Base-by-base conservation (phyloP, 2,113 vertebrate species). In the Miniopterus natalensis region DNA sequence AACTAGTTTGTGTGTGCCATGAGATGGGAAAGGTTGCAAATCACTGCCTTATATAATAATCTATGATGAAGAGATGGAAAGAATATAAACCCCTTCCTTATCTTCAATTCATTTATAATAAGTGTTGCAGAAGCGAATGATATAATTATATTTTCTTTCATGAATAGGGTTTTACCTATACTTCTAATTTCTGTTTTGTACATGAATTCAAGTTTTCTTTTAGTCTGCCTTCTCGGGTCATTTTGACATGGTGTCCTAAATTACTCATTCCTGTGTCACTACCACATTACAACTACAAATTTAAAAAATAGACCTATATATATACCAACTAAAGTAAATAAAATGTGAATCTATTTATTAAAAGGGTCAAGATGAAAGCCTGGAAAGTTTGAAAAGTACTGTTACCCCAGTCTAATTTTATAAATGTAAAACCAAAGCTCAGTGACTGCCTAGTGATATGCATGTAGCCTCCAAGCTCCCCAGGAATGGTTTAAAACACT, bases 151-250 rank as follows among this genome's bases (percentile, higher is more conserved):
- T 61, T 84, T 75, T 77, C 63, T 92, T 88, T 95, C 59, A 29
- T 31, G 40, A 88, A 27, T 51, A 61, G 1, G 23, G 2, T 61
- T 77, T 14, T n/a, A 18, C 49, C 53, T 63, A 2, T 20, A 84
- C 29, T 83, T 92, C 53, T 53, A 59, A 92, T 53, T 61, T 90
- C 49, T 80, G 21, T 55, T 94, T 88, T 89, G 17, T n/a, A 87
- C 0, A 15, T 59, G 49, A 79, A 83, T 5, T 83, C 21, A 61
- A 31, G 27, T 77, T 55, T 87, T 47, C 49, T 53, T 78, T 87
- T 15, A 85, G 47, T 51, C 1, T 0, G 27, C 15, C 27, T 85
- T 74, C 83, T 85, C 70, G 36, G 73, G 45, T 88, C 55, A 70
- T 57, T 90, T 86, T 84, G 40, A 89, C 40, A 77, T 5, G 63